Base-by-base conservation (phyloP, 2,113 vertebrate genomes). In the Pseudois nayaur region DNA sequence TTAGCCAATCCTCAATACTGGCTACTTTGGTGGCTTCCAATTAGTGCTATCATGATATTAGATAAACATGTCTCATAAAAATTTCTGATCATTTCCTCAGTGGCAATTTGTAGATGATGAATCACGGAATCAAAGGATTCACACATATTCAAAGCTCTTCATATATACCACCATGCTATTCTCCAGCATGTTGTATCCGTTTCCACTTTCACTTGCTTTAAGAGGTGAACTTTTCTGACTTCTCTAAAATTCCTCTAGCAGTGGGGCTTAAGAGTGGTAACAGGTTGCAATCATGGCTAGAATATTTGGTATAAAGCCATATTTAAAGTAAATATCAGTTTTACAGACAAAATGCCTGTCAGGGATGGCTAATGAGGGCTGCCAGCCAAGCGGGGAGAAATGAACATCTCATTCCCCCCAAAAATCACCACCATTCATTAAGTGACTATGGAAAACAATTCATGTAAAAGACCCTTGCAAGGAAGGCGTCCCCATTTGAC, bases 71-170 rank as follows among this genome's bases (percentile, higher is more conserved):
- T 62, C 71, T 52, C 84, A 59, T 52, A 57, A 84, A 71, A 40
- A 62, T 64, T 92, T 86, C 74, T 50, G 40, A 55, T 71, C 55
- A 78, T 78, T 83, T 95, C 82, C 86, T 55, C 48, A 43, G 79
- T 48, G 16, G 5, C 82, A 74, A 67, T 21, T 64, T 59, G 57
- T 50, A 78, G 62, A 57, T 50, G 91, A 54, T 19, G 14, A 86
- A 78, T 40, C 40, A 40, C 10, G 0, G 16, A 43, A 10, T 59
- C 50, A 82, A 33, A 25, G 55, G 59, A 60, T 31, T 87, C 31
- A 74, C 15, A n/a, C 36, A 45, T 67, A 55, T 27, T 33, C 71
- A 62, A 79, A 85, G 29, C 8, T 13, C 54, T 62, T 45, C 64
- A 36, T 23, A 57, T 10, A 27, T 4, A 45, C 12, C 5, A 14